Evolutionary conservation across 1,140 invertebrate species (phyloP).

Genomic region (Eciton burchellii): DNA sequence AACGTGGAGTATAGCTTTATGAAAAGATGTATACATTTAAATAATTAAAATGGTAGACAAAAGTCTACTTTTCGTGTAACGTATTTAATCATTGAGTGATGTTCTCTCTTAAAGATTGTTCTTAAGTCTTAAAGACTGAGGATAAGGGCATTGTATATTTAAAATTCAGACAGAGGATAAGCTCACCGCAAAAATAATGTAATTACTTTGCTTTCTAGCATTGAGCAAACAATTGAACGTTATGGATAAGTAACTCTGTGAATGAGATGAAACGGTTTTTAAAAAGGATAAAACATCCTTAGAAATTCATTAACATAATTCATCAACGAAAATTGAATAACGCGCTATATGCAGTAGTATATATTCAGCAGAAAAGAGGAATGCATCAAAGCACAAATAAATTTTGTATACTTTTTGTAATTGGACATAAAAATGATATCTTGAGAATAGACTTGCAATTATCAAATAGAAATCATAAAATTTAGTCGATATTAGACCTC

Average conservation of each 20-base stretch:
- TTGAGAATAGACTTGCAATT: constrained; percentile 21
- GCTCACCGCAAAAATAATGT: constrained; percentile 9
- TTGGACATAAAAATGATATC: not conserved
- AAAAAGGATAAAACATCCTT: constrained; percentile 18
- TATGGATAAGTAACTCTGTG: constrained; percentile 34
- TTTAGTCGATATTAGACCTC: not conserved
- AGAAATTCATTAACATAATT: constrained; percentile 38
- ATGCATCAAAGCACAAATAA: constrained; percentile 35
- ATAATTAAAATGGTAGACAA: not conserved
- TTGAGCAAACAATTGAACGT: constrained; percentile 14
- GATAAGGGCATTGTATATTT: not conserved
- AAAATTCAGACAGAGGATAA: constrained; percentile 12
- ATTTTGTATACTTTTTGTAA: constrained; percentile 25
- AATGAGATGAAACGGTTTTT: constrained; percentile 23
- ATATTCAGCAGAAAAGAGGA: constrained; percentile 57
- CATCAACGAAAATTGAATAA: constrained; percentile 42
- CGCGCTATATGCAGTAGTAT: constrained; percentile 30
- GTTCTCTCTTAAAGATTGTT: not conserved
- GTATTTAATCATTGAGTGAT: not conserved
- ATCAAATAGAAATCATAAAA: constrained; percentile 5
- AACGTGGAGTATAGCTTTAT: not conserved
- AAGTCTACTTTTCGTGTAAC: not conserved
- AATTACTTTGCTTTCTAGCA: constrained; percentile 21
- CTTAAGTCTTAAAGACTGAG: too few relatives aligned
- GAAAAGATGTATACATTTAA: constrained; percentile 5